Evolutionary conservation across 2,888 invertebrate species (phyloP).

Genomic region (Sarcophaga subvicina): DNA sequence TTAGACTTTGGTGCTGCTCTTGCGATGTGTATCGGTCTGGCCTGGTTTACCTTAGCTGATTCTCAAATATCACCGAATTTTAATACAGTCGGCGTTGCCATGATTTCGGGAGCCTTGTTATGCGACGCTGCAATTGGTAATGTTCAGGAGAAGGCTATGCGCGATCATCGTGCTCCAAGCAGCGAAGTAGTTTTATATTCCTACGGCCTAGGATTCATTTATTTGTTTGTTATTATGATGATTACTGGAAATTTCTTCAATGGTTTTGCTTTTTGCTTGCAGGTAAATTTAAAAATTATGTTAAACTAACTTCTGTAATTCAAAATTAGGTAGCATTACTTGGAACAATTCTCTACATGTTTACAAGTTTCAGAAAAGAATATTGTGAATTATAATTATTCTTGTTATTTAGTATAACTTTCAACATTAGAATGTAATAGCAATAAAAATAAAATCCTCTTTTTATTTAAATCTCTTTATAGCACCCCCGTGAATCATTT

Average conservation of each 20-base stretch:
- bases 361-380: neutral
- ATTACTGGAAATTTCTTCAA: conserved; percentile 88
- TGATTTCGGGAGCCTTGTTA: conserved; percentile 92
- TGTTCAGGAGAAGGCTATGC: conserved; percentile 98
- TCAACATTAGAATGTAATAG: neutral
- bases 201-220: conserved; percentile 93
- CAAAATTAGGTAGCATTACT: neutral
- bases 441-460: neutral
- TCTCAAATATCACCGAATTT: conserved; percentile 90
- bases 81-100: conserved; percentile 86
- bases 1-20: conserved; percentile 93
- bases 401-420: too few species aligned
- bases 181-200: conserved; percentile 97
- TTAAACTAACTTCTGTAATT: too few species aligned
- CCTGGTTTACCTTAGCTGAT: conserved; percentile 94
- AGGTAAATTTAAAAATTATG: conserved; percentile 83
- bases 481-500: conserved; percentile 90
- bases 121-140: conserved; percentile 98
- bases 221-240: conserved; percentile 89
- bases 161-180: conserved; percentile 90
- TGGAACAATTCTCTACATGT: neutral
- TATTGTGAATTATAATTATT: neutral
- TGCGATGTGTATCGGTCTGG: conserved; percentile 94
- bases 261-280: conserved; percentile 89
- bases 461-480: conserved; percentile 77